Evolutionary conservation across 2,113 vertebrate species (phyloP).

Genomic region (Trinectes maculatus): DNA sequence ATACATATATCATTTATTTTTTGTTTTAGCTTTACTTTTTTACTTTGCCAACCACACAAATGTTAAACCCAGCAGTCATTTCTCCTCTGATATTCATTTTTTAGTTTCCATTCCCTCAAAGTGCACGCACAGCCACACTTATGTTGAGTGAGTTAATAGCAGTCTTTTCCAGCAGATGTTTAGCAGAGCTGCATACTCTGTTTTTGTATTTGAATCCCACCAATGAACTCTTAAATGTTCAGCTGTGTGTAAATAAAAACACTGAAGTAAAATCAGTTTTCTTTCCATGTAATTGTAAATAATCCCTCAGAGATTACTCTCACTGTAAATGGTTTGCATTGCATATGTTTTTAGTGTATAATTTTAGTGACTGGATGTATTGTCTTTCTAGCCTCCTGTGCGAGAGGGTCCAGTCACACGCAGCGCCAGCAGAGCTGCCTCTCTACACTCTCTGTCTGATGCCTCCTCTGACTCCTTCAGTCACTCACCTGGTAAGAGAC

Average conservation of each 20-base stretch:
- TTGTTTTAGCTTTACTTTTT: background rate
- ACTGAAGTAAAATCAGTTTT: background rate
- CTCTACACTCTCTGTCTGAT: constrained; percentile 82
- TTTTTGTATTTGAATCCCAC: background rate
- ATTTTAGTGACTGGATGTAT: background rate
- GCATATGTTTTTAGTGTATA: background rate
- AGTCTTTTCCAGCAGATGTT: background rate
- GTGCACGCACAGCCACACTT: background rate
- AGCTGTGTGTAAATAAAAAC: background rate
- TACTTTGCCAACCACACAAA: background rate
- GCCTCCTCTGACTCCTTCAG: constrained; percentile 85
- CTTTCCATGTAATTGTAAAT: background rate
- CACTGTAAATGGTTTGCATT: background rate
- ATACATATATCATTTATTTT: too few species aligned
- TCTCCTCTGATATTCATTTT: background rate
- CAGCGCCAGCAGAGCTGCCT: constrained; percentile 77
- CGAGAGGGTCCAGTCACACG: constrained; percentile 69
- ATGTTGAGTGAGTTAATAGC: background rate
- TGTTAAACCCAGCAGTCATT: background rate
- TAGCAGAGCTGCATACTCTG: background rate
- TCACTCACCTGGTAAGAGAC: constrained; percentile 85
- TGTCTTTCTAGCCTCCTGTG: constrained; percentile 86
- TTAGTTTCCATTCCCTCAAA: background rate
- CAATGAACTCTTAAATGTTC: background rate
- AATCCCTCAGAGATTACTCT: background rate